Conservation (phyloP, 2,888 invertebrate genomes). For the Trypoxylon attenuatum region DNA sequence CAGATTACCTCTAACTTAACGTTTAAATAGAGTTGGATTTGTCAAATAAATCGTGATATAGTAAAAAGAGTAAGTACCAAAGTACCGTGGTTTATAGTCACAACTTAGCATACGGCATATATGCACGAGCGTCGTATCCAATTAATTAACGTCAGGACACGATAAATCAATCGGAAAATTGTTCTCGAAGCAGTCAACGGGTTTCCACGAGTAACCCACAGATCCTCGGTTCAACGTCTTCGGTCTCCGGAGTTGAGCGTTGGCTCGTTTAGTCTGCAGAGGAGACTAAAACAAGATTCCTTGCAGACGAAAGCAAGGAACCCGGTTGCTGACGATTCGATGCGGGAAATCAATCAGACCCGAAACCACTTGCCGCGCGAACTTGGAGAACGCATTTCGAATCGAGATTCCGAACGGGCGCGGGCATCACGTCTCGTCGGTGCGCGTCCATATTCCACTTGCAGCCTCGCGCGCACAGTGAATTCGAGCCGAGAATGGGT, state of each 20-base stretch:
- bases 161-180: conserved; percentile 61
- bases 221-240: conserved; percentile 59
- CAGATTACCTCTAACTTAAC: too few species aligned
- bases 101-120: too few species aligned
- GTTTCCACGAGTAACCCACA: conserved; percentile 56
- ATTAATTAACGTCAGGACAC: conserved; percentile 47
- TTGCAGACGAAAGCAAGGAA: too few species aligned
- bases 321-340: conserved; percentile 51
- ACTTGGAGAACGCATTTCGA: conserved; percentile 47
- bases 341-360: conserved; percentile 61
- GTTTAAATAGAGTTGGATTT: too few species aligned
- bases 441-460: conserved; percentile 28
- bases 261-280: too few species aligned
- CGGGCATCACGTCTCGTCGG: too few species aligned
- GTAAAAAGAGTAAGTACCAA: too few species aligned
- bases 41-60: too few species aligned
- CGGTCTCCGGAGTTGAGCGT: too few species aligned
- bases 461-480: conserved; percentile 4
- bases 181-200: conserved; percentile 53
- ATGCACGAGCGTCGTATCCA: conserved; percentile 12
- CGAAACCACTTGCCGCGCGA: conserved; percentile 58
- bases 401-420: conserved; percentile 47
- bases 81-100: too few species aligned
- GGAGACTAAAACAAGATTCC: too few species aligned
- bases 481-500: background rate